These are phyloP conservation scores for Macrochelys suwanniensis DNA, from an alignment of 2,797 vertebrate species.

Conservation along the genomic window DNA sequence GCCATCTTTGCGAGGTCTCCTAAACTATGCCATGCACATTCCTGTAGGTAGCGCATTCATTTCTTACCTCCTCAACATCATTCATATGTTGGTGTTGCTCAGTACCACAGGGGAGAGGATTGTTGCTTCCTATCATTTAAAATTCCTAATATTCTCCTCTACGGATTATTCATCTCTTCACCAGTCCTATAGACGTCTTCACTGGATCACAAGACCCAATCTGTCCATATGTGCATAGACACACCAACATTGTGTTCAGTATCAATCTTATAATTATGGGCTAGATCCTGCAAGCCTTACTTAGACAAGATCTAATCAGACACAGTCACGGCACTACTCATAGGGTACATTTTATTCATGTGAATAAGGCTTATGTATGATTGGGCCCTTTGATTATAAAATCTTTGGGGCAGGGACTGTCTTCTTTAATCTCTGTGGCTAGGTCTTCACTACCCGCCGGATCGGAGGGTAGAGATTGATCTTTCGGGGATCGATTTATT, in stretches of 20 bases:
- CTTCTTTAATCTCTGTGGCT: background rate
- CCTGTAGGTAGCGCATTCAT: background rate
- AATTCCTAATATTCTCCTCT: background rate
- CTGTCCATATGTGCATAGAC: background rate
- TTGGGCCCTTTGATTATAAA: background rate
- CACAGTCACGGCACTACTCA: fast-evolving
- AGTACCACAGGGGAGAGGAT: background rate
- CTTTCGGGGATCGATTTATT: no score
- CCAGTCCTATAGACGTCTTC: background rate
- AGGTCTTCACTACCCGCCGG: no score
- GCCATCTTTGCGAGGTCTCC: background rate
- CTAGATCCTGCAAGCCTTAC: background rate
- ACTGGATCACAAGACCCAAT: fast-evolving
- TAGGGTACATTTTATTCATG: background rate
- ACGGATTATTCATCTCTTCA: background rate
- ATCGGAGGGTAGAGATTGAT: no score
- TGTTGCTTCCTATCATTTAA: background rate
- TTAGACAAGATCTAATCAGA: background rate
- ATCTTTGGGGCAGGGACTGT: background rate
- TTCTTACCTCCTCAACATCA: background rate
- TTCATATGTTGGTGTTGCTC: background rate
- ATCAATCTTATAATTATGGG: background rate
- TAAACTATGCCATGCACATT: background rate
- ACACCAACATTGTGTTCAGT: background rate
- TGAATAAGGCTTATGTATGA: background rate